A percentile compares a stretch with the other conserved stretches of the same genome.
phyloP scores from a whole-genome alignment of 2,113 vertebrate species.

The Equus przewalskii region DNA sequence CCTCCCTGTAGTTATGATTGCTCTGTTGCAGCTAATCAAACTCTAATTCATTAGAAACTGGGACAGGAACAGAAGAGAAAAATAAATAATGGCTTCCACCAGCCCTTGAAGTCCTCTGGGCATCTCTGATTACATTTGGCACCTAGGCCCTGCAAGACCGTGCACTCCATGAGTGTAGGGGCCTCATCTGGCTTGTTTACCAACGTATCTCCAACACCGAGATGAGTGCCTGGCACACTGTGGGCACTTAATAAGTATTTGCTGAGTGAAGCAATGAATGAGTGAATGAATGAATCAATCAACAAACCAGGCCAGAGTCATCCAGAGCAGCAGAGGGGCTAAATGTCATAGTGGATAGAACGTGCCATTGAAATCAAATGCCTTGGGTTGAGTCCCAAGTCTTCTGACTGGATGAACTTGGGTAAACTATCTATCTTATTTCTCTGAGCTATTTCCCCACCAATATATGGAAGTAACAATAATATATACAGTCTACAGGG shows the following conservation, averaged over 20 bases:
- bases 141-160: not conserved
- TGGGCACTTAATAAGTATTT: not conserved
- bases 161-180: fast-evolving
- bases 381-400: not conserved
- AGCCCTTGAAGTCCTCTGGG: not conserved
- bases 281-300: not conserved
- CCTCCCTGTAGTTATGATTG: constrained; percentile 26
- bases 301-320: not conserved
- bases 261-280: constrained; percentile 18
- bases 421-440: not conserved
- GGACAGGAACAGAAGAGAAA: constrained; percentile 54
- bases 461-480: constrained; percentile 2
- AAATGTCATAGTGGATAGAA: not conserved
- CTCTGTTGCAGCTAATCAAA: constrained; percentile 63
- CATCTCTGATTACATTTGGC: constrained; percentile 47
- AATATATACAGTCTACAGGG: not conserved
- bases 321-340: not conserved
- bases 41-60: constrained; percentile 66
- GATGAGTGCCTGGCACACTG: not conserved
- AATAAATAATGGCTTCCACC: constrained; percentile 60
- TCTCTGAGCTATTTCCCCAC: not conserved
- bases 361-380: not conserved
- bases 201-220: fast-evolving
- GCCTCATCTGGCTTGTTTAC: not conserved
- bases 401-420: not conserved